Conservation (phyloP, 1,140 invertebrate species). For the Pseudomyrmex dendroicus region DNA sequence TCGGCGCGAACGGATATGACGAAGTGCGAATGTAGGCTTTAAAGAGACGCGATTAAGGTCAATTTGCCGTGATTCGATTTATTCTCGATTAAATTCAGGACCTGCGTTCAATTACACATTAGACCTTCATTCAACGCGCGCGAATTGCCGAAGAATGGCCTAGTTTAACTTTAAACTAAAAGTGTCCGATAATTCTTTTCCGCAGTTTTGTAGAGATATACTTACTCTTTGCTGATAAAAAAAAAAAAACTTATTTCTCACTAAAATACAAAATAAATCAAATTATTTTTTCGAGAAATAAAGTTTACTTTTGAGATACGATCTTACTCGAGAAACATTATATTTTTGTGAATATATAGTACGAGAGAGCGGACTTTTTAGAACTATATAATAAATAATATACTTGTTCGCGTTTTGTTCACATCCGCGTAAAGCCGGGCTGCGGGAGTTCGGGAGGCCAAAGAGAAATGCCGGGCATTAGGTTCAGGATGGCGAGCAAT, state of each 20-base stretch:
- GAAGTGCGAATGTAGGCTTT: slow-evolving; percentile 72
- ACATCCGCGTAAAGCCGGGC: slow-evolving; percentile 27
- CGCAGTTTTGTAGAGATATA: no score
- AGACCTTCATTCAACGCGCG: not conserved
- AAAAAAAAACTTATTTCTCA: not conserved
- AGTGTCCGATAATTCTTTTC: not conserved
- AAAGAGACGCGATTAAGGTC: slow-evolving; percentile 72
- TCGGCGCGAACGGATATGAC: slow-evolving; percentile 66
- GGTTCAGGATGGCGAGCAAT: slow-evolving; percentile 82
- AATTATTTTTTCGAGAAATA: not conserved
- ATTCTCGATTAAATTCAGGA: slow-evolving; percentile 56
- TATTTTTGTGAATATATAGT: not conserved
- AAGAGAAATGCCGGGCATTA: slow-evolving; percentile 84
- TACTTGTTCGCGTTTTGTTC: slow-evolving; percentile 43
- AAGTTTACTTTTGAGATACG: not conserved
- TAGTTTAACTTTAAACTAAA: not conserved
- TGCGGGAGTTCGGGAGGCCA: slow-evolving; percentile 79
- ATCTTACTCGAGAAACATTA: not conserved
- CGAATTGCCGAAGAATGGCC: slow-evolving; percentile 1
- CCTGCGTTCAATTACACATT: slow-evolving; percentile 41
- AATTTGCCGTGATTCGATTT: slow-evolving; percentile 72
- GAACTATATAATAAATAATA: not conserved
- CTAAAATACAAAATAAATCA: not conserved
- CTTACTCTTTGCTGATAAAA: not conserved
- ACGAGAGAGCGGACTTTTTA: not conserved